These are phyloP conservation scores for Ispidina lecontei DNA, from an alignment of 2,797 vertebrate genomes.

Conservation along the genomic window DNA sequence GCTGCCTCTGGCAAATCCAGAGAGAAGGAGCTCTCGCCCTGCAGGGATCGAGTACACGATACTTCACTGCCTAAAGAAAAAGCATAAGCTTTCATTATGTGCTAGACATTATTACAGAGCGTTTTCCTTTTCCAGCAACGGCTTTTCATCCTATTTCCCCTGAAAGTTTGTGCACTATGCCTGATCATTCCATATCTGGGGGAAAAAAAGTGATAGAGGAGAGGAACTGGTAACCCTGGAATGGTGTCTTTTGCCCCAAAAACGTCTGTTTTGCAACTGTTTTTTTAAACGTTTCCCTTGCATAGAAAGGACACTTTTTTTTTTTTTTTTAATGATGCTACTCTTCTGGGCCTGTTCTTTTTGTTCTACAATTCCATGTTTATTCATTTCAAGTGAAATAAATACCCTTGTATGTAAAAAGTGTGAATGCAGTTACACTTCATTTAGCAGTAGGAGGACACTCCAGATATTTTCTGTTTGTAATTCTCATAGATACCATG, in stretches of 20 bases:
- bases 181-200: background rate
- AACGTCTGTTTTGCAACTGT: background rate
- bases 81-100: background rate
- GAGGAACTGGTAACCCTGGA: background rate
- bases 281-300: background rate
- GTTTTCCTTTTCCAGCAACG: background rate
- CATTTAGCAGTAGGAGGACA: background rate
- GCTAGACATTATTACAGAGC: background rate
- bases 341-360: background rate
- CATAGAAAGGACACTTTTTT: background rate
- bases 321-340: background rate
- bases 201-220: background rate
- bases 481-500: background rate
- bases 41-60: background rate
- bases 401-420: background rate
- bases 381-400: conserved; percentile 11
- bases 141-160: background rate
- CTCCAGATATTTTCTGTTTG: background rate
- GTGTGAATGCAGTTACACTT: background rate
- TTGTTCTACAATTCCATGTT: background rate
- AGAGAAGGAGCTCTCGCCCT: background rate
- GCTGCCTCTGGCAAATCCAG: background rate
- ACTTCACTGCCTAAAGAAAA: background rate
- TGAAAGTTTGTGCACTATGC: fast-evolving
- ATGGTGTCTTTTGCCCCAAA: conserved; percentile 13